phyloP scores from a whole-genome alignment of 1,140 invertebrate species.

The Hypsibius dujardini region DNA sequence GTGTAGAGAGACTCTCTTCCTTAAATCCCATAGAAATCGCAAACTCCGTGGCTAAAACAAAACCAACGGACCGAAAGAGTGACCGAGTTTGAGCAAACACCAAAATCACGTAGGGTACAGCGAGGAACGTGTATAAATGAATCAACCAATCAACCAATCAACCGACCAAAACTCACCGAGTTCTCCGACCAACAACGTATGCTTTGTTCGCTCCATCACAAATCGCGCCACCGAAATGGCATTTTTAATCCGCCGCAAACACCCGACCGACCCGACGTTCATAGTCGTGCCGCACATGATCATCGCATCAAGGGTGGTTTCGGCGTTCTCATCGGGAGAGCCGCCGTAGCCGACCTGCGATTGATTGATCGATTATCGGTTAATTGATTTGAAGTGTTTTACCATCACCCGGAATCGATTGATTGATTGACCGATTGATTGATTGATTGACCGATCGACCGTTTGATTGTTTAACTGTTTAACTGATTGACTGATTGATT shows the following conservation, averaged over 20 bases:
- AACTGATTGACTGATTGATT: no score
- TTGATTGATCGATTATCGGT: no score
- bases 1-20: conserved; percentile 54
- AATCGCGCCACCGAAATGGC: conserved; percentile 73
- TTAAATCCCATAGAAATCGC: conserved; percentile 73
- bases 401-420: no score
- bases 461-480: no score
- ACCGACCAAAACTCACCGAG: conserved; percentile 36
- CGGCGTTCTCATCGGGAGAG: conserved; percentile 83
- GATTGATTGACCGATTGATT: no score
- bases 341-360: conserved; percentile 91
- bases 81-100: no score
- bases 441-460: no score
- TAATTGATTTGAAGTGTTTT: no score
- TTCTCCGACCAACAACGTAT: conserved; percentile 74
- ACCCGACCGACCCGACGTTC: conserved; percentile 76
- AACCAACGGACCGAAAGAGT: no score
- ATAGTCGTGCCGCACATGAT: conserved; percentile 83
- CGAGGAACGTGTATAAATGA: no score
- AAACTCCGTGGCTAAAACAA: conserved; percentile 56
- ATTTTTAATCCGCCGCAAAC: conserved; percentile 61
- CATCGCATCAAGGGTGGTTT: conserved; percentile 93
- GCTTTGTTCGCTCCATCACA: conserved; percentile 74
- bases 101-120: no score
- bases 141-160: no score